Evolutionary conservation across 2,113 vertebrate species (phyloP).

Genomic region (Cephalopholis sonnerati): DNA sequence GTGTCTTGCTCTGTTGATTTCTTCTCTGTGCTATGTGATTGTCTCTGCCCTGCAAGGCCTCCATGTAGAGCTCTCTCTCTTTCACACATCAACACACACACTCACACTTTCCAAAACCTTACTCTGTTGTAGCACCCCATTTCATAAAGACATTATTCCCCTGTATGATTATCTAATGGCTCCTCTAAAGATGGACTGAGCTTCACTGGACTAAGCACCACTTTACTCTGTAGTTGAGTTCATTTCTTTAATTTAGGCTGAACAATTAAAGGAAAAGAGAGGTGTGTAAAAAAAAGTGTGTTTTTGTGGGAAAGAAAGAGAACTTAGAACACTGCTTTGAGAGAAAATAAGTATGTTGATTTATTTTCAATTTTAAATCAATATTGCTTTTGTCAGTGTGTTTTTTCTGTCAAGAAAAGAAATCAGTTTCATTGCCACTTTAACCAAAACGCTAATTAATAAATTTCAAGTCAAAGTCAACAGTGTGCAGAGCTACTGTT

Average conservation of each 20-base stretch:
- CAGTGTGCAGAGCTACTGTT: not conserved
- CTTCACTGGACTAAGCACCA: constrained; percentile 65
- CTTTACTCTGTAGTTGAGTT: constrained; percentile 54
- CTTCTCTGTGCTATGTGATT: constrained; percentile 3
- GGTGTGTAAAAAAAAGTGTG: not conserved
- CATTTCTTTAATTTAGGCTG: constrained; percentile 41
- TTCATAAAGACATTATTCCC: constrained; percentile 58
- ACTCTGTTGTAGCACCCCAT: constrained; percentile 40
- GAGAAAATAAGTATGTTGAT: constrained; percentile 14
- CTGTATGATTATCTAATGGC: constrained; percentile 59
- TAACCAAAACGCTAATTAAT: not conserved
- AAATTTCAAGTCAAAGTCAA: not conserved
- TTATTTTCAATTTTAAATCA: not conserved
- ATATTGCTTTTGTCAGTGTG: not conserved
- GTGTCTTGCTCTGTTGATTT: constrained; percentile 12
- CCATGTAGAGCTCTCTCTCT: not conserved
- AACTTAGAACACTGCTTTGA: not conserved
- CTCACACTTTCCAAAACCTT: constrained; percentile 17
- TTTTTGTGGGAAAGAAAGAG: not conserved
- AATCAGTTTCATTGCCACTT: not conserved
- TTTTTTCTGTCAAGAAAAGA: not conserved
- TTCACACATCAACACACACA: constrained; percentile 29
- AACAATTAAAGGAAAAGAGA: constrained; percentile 27
- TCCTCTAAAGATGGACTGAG: constrained; percentile 54
- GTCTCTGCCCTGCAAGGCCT: not conserved